Evolutionary conservation across 2,888 invertebrate genomes (phyloP).

Genomic region (Orchestes rusci): DNA sequence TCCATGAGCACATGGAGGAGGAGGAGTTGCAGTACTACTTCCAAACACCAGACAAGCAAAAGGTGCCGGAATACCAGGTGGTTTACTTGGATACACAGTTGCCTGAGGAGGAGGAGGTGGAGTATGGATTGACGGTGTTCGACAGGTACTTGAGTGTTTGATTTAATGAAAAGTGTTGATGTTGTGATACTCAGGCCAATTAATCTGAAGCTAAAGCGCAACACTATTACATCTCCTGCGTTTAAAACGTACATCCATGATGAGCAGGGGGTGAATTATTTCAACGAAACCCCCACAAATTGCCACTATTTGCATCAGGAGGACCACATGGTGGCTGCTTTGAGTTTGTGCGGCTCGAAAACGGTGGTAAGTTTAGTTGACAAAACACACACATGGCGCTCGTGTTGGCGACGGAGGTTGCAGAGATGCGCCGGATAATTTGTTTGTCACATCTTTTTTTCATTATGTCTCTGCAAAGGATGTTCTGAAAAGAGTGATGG

Average conservation of each 20-base stretch:
- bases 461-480: not conserved
- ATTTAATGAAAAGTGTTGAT: conserved; percentile 2
- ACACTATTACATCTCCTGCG: conserved; percentile 53
- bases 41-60: conserved; percentile 37
- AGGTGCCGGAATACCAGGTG: conserved; percentile 53
- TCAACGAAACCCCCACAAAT: conserved; percentile 39
- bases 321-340: conserved; percentile 53
- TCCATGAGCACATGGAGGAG: conserved; percentile 42
- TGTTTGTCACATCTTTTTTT: too few relatives aligned
- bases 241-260: conserved; percentile 54
- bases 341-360: conserved; percentile 59
- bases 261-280: conserved; percentile 39
- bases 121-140: conserved; percentile 55
- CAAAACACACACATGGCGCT: too few relatives aligned
- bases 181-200: conserved; percentile 52
- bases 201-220: conserved; percentile 55
- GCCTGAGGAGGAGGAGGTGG: conserved; percentile 48
- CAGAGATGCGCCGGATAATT: too few relatives aligned
- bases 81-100: too few relatives aligned
- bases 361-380: conserved; percentile 50
- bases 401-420: not conserved
- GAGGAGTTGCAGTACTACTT: conserved; percentile 45
- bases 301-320: conserved; percentile 63
- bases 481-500: not conserved
- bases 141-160: conserved; percentile 45